phyloP scores from a whole-genome alignment of 1,140 invertebrate genomes.

The Caenorhabditis brenneri region DNA sequence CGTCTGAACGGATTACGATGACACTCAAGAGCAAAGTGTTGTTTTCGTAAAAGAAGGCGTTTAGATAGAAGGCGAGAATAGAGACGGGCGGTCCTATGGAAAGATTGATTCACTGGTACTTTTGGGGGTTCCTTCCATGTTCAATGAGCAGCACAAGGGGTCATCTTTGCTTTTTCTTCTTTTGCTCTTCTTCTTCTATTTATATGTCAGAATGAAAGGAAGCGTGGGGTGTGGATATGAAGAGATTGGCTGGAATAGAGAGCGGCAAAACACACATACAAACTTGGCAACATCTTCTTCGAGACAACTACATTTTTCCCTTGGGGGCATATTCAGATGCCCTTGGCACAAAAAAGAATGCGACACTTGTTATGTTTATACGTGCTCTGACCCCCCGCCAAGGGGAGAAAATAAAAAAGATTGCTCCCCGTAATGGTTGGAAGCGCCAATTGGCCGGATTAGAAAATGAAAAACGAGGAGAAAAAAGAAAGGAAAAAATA shows the following conservation, averaged over 20 bases:
- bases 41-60: neutral
- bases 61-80: neutral
- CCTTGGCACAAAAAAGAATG: neutral
- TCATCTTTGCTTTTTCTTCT: conserved; percentile 24
- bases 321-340: conserved; percentile 31
- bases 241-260: neutral
- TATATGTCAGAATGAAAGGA: neutral
- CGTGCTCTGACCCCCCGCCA: neutral
- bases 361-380: conserved; percentile 39
- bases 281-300: conserved; percentile 17
- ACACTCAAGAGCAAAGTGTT: neutral
- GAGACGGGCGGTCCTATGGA: neutral
- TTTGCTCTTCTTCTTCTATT: neutral
- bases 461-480: neutral
- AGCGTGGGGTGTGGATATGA: neutral
- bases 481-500: neutral
- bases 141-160: neutral
- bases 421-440: neutral
- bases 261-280: neutral
- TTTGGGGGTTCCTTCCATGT: neutral
- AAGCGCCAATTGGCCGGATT: conserved; percentile 34
- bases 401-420: neutral
- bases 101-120: conserved; percentile 9
- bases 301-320: neutral
- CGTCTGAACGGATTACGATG: conserved; percentile 1